A percentile compares a stretch with the other conserved stretches of the same genome.
Evolutionary conservation across 1,140 invertebrate species (phyloP).

Genomic region (Hylyphantes graminicola): DNA sequence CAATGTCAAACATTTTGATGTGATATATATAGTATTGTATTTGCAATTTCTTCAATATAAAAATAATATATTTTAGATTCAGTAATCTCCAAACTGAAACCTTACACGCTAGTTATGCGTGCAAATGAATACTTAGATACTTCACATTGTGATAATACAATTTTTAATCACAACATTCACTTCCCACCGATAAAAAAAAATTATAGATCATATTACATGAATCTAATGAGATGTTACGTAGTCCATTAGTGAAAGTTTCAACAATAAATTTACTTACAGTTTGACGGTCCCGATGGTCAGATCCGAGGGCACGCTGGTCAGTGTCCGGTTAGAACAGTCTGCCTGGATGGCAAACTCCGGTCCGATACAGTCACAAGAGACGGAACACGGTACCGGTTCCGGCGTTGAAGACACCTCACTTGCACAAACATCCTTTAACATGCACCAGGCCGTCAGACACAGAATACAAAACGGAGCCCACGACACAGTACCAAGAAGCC

Average conservation of each 20-base stretch:
- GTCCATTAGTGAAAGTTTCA: neutral
- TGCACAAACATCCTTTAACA: neutral
- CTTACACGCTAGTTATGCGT: neutral
- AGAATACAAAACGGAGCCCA: too few relatives aligned
- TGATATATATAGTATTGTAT: too few relatives aligned
- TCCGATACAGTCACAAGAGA: constrained; percentile 47
- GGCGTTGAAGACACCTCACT: neutral
- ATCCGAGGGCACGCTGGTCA: constrained; percentile 20
- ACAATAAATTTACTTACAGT: constrained; percentile 38
- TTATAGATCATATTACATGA: neutral
- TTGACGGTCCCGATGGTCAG: constrained; percentile 27
- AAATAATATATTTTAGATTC: too few relatives aligned
- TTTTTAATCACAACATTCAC: neutral
- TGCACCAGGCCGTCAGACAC: too few relatives aligned
- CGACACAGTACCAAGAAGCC: too few relatives aligned
- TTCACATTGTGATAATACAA: neutral
- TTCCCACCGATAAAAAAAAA: neutral
- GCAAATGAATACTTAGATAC: neutral
- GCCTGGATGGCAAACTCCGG: constrained; percentile 52
- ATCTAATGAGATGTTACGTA: neutral
- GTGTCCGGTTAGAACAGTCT: constrained; percentile 47
- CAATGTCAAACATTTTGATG: too few relatives aligned
- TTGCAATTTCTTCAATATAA: too few relatives aligned
- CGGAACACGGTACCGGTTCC: constrained; percentile 18
- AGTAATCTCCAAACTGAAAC: neutral